Conservation (phyloP, 2,797 vertebrate genomes). For the Eurystomus glaucurus region DNA sequence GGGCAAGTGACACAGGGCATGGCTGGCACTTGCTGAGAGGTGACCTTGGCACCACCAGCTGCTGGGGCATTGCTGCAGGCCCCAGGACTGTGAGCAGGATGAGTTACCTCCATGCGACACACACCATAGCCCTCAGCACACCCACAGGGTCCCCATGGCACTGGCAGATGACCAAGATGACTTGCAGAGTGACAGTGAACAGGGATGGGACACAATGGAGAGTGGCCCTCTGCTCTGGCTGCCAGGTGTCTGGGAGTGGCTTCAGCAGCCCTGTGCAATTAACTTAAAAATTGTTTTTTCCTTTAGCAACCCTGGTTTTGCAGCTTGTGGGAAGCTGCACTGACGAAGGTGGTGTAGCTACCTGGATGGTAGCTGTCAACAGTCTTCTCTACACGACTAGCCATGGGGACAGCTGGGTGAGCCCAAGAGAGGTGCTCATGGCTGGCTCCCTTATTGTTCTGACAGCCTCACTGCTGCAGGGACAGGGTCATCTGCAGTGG, state of each 20-base stretch:
- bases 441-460: not conserved
- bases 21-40: fast-evolving
- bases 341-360: fast-evolving
- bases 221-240: not conserved
- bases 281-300: not conserved
- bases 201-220: fast-evolving
- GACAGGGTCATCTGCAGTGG: fast-evolving
- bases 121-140: fast-evolving
- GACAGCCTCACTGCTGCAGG: not conserved
- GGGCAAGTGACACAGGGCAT: not conserved
- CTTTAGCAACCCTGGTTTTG: not conserved
- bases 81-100: not conserved
- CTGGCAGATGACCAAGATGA: not conserved
- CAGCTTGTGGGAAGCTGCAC: not conserved
- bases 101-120: not conserved
- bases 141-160: fast-evolving
- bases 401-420: not conserved
- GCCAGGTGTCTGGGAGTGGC: fast-evolving
- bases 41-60: not conserved
- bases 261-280: not conserved
- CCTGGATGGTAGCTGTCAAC: not conserved
- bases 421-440: not conserved
- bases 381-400: not conserved
- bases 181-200: not conserved
- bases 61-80: not conserved